A percentile compares a stretch with the other conserved stretches of the same genome.
phyloP scores from a whole-genome alignment of 2,797 vertebrate genomes.

The Chelon auratus region DNA sequence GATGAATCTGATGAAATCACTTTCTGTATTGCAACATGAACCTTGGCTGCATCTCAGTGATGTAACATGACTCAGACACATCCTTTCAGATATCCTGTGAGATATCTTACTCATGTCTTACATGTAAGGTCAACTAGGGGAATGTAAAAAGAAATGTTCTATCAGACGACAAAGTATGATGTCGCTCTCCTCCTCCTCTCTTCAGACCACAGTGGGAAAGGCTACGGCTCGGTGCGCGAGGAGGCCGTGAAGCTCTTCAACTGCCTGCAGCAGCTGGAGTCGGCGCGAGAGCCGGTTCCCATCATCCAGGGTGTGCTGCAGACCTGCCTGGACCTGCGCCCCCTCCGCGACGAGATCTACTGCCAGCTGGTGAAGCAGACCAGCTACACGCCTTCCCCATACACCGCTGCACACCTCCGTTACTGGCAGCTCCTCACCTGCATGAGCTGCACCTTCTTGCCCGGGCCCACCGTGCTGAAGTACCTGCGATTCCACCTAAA shows the following conservation, averaged over 20 bases:
- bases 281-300: conserved; percentile 85
- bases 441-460: conserved; percentile 97
- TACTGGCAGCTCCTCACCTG: conserved; percentile 99
- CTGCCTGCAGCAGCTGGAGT: conserved; percentile 95
- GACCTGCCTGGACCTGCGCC: conserved; percentile 94
- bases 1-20: background rate
- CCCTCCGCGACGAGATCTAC: conserved; percentile 95
- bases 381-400: conserved; percentile 85
- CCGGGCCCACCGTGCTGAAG: conserved; percentile 87
- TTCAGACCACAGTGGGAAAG: conserved; percentile 82
- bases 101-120: too few relatives aligned
- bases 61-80: background rate
- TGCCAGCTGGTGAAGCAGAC: conserved; percentile 99
- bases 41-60: background rate
- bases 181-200: background rate
- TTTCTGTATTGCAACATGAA: background rate
- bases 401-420: conserved; percentile 88
- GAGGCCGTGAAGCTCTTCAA: conserved; percentile 96
- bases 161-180: too few relatives aligned
- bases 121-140: too few relatives aligned
- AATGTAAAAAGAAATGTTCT: too few relatives aligned
- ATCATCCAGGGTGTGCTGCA: conserved; percentile 98
- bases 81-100: background rate
- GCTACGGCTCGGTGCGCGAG: conserved; percentile 91
- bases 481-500: conserved; percentile 94